phyloP scores from a whole-genome alignment of 2,888 invertebrate genomes.

The Tanypteryx hageni region DNA sequence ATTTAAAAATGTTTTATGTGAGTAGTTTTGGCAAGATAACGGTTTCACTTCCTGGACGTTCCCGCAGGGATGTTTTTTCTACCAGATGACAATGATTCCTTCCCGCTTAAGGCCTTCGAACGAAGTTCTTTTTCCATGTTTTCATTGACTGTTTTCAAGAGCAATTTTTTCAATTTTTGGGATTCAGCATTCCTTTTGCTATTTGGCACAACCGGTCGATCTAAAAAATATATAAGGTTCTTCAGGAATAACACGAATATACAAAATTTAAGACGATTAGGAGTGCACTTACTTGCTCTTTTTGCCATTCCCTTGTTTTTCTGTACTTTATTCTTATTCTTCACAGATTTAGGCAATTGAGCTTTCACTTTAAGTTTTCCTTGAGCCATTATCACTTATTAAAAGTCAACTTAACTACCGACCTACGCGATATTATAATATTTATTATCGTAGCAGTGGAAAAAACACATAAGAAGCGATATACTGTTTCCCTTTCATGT shows the following conservation, averaged over 20 bases:
- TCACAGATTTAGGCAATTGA: not conserved
- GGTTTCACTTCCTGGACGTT: not conserved
- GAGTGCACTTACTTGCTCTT: slow-evolving; percentile 38
- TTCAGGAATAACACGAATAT: not conserved
- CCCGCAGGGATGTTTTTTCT: not conserved
- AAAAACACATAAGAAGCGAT: too few species aligned
- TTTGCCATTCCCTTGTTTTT: slow-evolving; percentile 13
- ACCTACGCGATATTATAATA: too few species aligned
- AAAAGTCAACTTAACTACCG: not conserved
- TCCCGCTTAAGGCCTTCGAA: slow-evolving; percentile 19
- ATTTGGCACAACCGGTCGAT: slow-evolving; percentile 14
- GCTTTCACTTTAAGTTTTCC: slow-evolving; percentile 48
- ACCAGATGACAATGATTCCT: not conserved
- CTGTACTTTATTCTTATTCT: not conserved
- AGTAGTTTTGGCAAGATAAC: too few species aligned
- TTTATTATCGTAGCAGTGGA: too few species aligned
- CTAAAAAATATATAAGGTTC: not conserved
- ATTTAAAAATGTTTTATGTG: too few species aligned
- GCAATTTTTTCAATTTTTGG: slow-evolving; percentile 7
- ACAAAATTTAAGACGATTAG: not conserved
- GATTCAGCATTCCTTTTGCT: not conserved
- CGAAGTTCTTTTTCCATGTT: slow-evolving; percentile 51
- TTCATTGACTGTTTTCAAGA: slow-evolving; percentile 41
- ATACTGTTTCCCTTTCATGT: too few species aligned
- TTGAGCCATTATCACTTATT: not conserved